Evolutionary conservation across 1,140 invertebrate genomes (phyloP).

Genomic region (Armadillidium nasatum): DNA sequence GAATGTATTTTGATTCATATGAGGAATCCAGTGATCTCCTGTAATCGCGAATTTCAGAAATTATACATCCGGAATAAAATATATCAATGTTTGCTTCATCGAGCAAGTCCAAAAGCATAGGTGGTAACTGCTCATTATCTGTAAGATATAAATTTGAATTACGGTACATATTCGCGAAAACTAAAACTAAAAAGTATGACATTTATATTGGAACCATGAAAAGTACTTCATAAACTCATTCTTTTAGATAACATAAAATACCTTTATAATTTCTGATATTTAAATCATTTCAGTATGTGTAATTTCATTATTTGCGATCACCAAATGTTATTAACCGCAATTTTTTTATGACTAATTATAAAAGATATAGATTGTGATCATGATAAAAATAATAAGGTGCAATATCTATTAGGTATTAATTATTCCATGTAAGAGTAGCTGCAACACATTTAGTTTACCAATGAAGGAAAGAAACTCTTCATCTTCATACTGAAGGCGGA

Average conservation of each 20-base stretch:
- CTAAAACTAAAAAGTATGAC: too few species aligned
- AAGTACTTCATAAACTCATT: too few species aligned
- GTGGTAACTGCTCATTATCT: slow-evolving; percentile 79
- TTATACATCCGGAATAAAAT: slow-evolving; percentile 86
- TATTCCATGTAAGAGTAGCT: not conserved
- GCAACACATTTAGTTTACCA: slow-evolving; percentile 26
- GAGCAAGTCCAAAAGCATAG: slow-evolving; percentile 74
- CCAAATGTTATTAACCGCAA: not conserved
- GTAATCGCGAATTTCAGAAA: slow-evolving; percentile 84
- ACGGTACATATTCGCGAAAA: not conserved
- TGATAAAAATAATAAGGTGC: not conserved
- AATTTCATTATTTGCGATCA: too few species aligned
- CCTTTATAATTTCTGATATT: not conserved
- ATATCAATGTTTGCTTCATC: slow-evolving; percentile 72
- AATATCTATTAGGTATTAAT: not conserved
- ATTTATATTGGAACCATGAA: too few species aligned
- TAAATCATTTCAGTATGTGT: not conserved
- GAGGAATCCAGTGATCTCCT: slow-evolving; percentile 56
- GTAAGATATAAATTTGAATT: slow-evolving; percentile 22
- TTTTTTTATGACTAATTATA: not conserved
- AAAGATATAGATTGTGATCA: not conserved
- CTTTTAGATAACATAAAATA: not conserved
- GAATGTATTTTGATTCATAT: slow-evolving; percentile 62
- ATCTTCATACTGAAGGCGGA: slow-evolving; percentile 54
- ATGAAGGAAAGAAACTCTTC: slow-evolving; percentile 63